A percentile compares a stretch with the other conserved stretches of the same genome.
Conservation (phyloP, 2,888 invertebrate species). For the Melinaea menophilus region DNA sequence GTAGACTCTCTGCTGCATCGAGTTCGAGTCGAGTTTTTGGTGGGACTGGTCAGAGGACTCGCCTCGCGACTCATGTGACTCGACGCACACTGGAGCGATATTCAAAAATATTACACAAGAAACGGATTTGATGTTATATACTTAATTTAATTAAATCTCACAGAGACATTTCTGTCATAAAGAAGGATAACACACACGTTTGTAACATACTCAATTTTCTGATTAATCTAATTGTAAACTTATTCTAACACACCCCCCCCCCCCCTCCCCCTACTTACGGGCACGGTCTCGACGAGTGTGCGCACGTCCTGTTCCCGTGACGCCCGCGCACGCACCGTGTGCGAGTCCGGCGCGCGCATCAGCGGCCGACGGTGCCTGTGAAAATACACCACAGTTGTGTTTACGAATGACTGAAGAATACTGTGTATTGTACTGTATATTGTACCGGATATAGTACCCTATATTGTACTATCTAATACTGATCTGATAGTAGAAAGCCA, state of each 20-base stretch:
- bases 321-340: constrained; percentile 25
- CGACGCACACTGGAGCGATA: constrained; percentile 37
- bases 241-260: too few relatives aligned
- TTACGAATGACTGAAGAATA: too few relatives aligned
- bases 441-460: too few relatives aligned
- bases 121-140: too few relatives aligned
- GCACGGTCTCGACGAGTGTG: constrained; percentile 57
- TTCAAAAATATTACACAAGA: background rate
- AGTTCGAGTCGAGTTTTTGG: constrained; percentile 14
- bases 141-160: too few relatives aligned
- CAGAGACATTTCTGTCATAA: too few relatives aligned
- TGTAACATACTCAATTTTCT: too few relatives aligned
- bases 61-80: constrained; percentile 45
- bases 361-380: constrained; percentile 48
- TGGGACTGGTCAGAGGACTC: constrained; percentile 27
- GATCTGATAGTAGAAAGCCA: background rate
- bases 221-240: too few relatives aligned
- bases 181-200: too few relatives aligned
- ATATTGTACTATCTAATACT: background rate
- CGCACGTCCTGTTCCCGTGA: constrained; percentile 42
- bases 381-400: too few relatives aligned
- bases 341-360: constrained; percentile 48
- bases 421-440: too few relatives aligned
- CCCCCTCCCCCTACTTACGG: constrained; percentile 34
- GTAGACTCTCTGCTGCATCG: constrained; percentile 19